A percentile compares a stretch with the other conserved stretches of the same genome.
phyloP scores from a whole-genome alignment of 2,113 vertebrate genomes.

The Pseudopodoces humilis region DNA sequence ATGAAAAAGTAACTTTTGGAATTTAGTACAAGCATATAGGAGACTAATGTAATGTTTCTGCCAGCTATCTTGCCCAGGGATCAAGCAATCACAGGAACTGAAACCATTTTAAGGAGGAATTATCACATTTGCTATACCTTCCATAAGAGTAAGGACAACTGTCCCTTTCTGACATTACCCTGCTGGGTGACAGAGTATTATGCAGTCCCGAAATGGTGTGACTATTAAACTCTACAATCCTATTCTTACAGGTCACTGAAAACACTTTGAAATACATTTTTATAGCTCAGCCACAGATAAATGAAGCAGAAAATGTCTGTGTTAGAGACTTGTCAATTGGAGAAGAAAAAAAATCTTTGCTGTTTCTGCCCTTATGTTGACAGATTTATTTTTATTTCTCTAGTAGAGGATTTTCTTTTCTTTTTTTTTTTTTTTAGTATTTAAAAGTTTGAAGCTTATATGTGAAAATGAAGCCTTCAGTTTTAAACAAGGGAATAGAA shows the following conservation, averaged over 20 bases:
- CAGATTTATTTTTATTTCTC: conserved; percentile 34
- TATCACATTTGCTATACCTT: not conserved
- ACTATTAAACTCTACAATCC: conserved; percentile 4
- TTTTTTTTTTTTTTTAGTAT: not conserved
- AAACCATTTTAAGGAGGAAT: conserved; percentile 14
- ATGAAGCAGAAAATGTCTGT: conserved; percentile 47
- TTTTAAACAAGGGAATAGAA: conserved; percentile 42
- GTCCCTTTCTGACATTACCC: not conserved
- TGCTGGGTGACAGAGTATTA: conserved; percentile 28
- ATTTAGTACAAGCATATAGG: not conserved
- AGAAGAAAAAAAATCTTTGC: not conserved
- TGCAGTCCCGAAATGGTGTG: not conserved
- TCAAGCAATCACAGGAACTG: not conserved
- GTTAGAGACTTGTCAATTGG: conserved; percentile 39
- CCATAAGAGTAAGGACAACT: not conserved
- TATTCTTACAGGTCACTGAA: conserved; percentile 35
- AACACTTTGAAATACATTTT: conserved; percentile 8
- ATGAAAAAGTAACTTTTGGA: not conserved
- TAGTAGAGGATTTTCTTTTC: not conserved
- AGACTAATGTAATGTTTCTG: not conserved
- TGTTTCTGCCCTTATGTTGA: conserved; percentile 7
- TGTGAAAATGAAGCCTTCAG: not conserved
- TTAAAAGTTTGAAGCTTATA: not conserved
- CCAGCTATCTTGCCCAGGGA: not conserved
- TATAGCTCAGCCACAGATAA: conserved; percentile 53